Conservation (phyloP, 2,888 invertebrate species). For the Beris morrisii region DNA sequence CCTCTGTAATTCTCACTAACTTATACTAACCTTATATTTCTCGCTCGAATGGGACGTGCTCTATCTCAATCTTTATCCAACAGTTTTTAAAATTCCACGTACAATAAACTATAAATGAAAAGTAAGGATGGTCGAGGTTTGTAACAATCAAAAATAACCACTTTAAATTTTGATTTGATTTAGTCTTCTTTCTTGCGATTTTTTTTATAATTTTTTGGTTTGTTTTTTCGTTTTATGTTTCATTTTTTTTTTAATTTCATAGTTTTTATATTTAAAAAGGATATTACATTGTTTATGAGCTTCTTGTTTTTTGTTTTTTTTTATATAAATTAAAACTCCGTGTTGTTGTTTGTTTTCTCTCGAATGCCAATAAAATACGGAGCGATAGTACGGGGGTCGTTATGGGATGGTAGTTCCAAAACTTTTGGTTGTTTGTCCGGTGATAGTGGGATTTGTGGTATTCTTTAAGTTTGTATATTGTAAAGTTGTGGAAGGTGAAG, state of each 20-base stretch:
- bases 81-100: too few species aligned
- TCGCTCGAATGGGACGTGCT: too few species aligned
- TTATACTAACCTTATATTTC: too few species aligned
- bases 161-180: neutral
- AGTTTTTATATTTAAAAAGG: slow-evolving; percentile 24
- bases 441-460: too few species aligned
- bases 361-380: too few species aligned
- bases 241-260: slow-evolving; percentile 1
- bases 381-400: too few species aligned
- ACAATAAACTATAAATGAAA: too few species aligned
- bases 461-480: neutral
- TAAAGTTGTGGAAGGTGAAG: too few species aligned
- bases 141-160: too few species aligned
- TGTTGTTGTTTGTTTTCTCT: neutral
- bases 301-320: slow-evolving; percentile 6
- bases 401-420: neutral
- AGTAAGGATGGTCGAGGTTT: too few species aligned
- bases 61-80: too few species aligned
- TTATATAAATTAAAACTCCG: neutral
- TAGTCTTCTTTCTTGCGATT: slow-evolving; percentile 7
- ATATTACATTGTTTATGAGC: slow-evolving; percentile 25
- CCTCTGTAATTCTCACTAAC: too few species aligned
- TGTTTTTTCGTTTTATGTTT: slow-evolving; percentile 9
- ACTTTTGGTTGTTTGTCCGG: neutral
- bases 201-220: slow-evolving; percentile 10